Conservation (phyloP, 2,888 invertebrate species). For the Dryococelus australis region DNA sequence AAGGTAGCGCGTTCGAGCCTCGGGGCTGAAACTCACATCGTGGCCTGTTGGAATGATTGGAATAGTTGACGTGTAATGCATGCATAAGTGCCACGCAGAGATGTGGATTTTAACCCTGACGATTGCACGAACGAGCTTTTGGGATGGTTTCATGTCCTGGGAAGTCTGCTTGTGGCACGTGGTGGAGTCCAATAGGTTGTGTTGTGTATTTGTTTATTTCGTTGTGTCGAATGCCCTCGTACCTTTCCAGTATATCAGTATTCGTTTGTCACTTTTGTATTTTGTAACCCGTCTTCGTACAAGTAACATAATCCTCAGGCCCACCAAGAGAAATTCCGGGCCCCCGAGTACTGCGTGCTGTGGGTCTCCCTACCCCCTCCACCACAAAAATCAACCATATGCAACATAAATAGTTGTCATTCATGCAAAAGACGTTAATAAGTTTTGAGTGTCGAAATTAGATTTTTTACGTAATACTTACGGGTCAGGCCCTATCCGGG, state of each 20-base stretch:
- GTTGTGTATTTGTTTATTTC: neutral
- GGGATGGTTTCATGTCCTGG: neutral
- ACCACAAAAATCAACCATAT: no score
- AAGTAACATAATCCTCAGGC: neutral
- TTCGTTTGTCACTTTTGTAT: neutral
- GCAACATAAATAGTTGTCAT: no score
- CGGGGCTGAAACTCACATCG: neutral
- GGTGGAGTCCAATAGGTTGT: neutral
- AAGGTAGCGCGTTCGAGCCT: constrained; percentile 13
- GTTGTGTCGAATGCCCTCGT: neutral
- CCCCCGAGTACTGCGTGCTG: no score
- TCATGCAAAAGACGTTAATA: no score
- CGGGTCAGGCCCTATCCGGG: no score
- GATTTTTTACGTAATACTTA: no score
- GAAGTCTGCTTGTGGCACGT: constrained; percentile 1
- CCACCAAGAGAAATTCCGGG: no score
- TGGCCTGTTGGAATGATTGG: neutral
- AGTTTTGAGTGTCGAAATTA: no score
- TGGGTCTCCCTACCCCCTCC: no score
- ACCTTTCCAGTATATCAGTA: neutral
- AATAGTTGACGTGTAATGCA: neutral
- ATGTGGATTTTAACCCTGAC: neutral
- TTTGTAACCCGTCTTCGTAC: neutral
- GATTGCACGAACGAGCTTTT: neutral
- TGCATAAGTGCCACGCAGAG: no score